Evolutionary conservation across 2,888 invertebrate species (phyloP), one percentile per base, ranked within the genome.

Genomic region (Zaprionus lineosus): DNA sequence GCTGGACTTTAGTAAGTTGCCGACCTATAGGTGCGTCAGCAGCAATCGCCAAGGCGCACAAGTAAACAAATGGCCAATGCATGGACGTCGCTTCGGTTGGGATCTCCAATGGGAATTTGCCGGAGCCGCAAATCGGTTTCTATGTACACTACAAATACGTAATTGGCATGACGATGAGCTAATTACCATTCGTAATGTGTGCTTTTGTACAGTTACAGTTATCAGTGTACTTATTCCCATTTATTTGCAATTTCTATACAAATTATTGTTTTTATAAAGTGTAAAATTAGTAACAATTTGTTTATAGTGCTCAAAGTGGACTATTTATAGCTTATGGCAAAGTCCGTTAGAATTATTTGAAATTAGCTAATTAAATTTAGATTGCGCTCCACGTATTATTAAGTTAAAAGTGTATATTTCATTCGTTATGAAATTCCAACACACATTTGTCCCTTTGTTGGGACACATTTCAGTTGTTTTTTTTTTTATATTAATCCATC

Each of bases 1-100:
- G 40, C 31, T 82, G 74, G 63, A 74, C 82, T 82, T 77, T 63
- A 57, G 53, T n/a, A 43, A 57, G 62, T 60, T 48, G 60, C 26
- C 44, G 39, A 33, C 34, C 58, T 48, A 9, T 14, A 24, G 48
- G 21, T 58, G 52, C 81, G 77, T 76, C 81, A 76, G 52, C 56
- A 53, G 5, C 19, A 5, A 3, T 6, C 9, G 3, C 8, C n/a
- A 24, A 51, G n/a, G n/a, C n/a, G n/a, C n/a, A n/a, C 11, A 26
- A 43, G 12, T 15, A 19, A 59, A 21, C 28, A 41, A 41, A 46
- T 26, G 5, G 18, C 29, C 36, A 31, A 29, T 1, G 21, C 15
- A 1, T 12, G 44, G n/a, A n/a, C n/a, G n/a, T n/a, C n/a, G n/a
- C 29, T 36, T 1, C 28, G 2, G 26, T 37, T 34, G 15, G 28